These are phyloP conservation scores for Helicolenus hilgendorfi DNA, from an alignment of 2,797 vertebrate genomes.

Conservation along the genomic window DNA sequence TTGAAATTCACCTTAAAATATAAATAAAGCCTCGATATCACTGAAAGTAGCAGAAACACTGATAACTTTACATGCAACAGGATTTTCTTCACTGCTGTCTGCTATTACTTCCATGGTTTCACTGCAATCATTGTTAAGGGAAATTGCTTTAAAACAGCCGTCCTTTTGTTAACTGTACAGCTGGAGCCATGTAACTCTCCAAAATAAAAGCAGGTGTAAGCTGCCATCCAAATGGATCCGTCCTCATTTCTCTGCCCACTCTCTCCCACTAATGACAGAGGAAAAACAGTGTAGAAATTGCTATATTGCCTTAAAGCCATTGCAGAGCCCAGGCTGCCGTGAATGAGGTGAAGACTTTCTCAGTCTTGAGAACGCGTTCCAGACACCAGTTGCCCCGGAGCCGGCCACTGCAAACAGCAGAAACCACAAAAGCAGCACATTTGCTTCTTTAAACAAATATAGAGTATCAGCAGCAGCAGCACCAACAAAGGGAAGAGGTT, in stretches of 20 bases:
- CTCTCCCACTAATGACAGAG: constrained; percentile 36
- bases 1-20: not conserved
- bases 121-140: not conserved
- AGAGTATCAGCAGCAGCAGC: not conserved
- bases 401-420: constrained; percentile 17
- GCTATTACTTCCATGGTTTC: not conserved
- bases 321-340: not conserved
- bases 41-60: not conserved
- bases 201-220: constrained; percentile 51
- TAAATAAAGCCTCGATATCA: not conserved
- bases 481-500: not conserved
- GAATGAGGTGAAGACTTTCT: not conserved
- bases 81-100: not conserved
- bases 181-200: not conserved
- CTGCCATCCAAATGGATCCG: constrained; percentile 61
- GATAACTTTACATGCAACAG: not conserved
- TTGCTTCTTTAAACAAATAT: not conserved
- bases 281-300: constrained; percentile 37
- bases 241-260: constrained; percentile 49
- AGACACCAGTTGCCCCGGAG: constrained; percentile 8
- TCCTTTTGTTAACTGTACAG: constrained; percentile 27
- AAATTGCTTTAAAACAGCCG: constrained; percentile 36
- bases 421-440: constrained; percentile 11
- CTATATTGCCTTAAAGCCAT: constrained; percentile 24
- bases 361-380: not conserved